phyloP scores from a whole-genome alignment of 2,888 invertebrate genomes.

The Hypercompe scribonia region DNA sequence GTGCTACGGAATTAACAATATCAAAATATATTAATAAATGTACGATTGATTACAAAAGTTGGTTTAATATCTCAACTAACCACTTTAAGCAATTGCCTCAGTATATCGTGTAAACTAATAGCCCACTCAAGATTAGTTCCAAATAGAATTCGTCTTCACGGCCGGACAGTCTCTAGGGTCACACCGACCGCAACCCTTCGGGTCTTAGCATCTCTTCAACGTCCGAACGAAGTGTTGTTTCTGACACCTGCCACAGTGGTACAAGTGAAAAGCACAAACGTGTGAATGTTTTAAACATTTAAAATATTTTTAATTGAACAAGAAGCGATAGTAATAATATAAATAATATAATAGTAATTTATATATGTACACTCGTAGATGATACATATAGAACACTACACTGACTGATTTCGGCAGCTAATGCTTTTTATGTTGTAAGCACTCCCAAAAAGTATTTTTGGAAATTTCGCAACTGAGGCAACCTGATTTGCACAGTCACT shows the following conservation, averaged over 20 bases:
- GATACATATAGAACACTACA: no score
- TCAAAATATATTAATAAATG: neutral
- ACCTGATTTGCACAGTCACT: neutral
- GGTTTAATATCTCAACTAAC: slow-evolving; percentile 7
- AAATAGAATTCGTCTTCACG: slow-evolving; percentile 34
- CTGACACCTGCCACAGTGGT: slow-evolving; percentile 61
- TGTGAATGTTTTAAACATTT: neutral
- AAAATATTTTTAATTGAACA: neutral
- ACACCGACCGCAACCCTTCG: slow-evolving; percentile 54
- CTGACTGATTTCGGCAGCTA: no score
- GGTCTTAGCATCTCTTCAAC: slow-evolving; percentile 50
- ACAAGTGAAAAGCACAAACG: slow-evolving; percentile 36
- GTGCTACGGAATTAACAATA: neutral
- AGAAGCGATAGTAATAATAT: neutral
- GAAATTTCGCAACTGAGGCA: no score
- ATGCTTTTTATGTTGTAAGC: no score
- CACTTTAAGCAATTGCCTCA: slow-evolving; percentile 17
- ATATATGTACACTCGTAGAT: no score
- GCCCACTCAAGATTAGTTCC: slow-evolving; percentile 30
- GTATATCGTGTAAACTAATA: slow-evolving; percentile 26
- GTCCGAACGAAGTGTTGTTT: slow-evolving; percentile 68
- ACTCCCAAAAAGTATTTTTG: no score
- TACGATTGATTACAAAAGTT: neutral
- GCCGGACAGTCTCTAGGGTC: slow-evolving; percentile 66
- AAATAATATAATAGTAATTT: no score